A percentile compares a stretch with the other conserved stretches of the same genome.
These are phyloP conservation scores for Tetramorium simillimum DNA, from an alignment of 1,140 invertebrate genomes.

Conservation along the genomic window DNA sequence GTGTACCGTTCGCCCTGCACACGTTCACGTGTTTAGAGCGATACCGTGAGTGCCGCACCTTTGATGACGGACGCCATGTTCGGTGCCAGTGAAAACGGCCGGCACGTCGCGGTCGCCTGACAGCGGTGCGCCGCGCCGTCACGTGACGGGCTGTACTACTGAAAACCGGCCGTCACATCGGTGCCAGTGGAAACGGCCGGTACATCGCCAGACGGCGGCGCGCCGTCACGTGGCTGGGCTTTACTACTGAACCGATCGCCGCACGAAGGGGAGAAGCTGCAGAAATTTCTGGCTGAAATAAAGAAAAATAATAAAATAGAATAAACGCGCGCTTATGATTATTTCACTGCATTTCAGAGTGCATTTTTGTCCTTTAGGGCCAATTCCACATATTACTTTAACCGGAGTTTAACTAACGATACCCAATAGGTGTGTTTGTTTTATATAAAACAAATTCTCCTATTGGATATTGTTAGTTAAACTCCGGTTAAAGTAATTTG, in stretches of 20 bases:
- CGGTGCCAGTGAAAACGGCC: slow-evolving; percentile 27
- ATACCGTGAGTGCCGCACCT: slow-evolving; percentile 77
- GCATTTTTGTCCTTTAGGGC: too few relatives aligned
- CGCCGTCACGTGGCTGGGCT: not conserved
- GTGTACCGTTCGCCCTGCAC: not conserved
- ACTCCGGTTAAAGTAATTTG: too few relatives aligned
- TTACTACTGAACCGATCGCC: not conserved
- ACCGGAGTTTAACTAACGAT: too few relatives aligned
- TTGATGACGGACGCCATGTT: slow-evolving; percentile 83
- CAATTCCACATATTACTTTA: too few relatives aligned
- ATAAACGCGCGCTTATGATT: not conserved
- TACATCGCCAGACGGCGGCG: not conserved
- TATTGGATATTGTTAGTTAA: too few relatives aligned
- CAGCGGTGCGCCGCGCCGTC: not conserved
- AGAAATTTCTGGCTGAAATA: not conserved
- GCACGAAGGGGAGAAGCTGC: not conserved
- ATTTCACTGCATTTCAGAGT: too few relatives aligned
- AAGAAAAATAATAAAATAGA: not conserved
- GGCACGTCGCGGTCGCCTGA: not conserved
- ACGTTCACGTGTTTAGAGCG: slow-evolving; percentile 37
- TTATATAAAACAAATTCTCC: too few relatives aligned
- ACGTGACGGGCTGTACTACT: slow-evolving; percentile 15
- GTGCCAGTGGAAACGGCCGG: too few relatives aligned
- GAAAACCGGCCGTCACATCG: not conserved
- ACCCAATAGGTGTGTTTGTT: too few relatives aligned